phyloP scores from a whole-genome alignment of 2,113 vertebrate species.

The Neolamprologus longior region DNA sequence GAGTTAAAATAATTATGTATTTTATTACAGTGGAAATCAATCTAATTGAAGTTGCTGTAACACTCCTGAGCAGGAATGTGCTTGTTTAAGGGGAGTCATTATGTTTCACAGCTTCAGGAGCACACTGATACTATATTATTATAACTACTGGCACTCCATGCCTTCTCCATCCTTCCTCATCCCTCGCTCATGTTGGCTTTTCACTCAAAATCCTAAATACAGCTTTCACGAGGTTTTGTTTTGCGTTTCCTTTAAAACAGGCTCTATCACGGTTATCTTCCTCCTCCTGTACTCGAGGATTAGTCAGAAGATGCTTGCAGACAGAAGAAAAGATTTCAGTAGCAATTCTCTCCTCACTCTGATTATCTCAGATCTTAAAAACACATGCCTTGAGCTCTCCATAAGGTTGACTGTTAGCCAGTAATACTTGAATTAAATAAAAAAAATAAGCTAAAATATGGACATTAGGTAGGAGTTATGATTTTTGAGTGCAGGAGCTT shows the following conservation, averaged over 20 bases:
- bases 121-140: slow-evolving; percentile 9
- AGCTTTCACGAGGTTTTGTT: background rate
- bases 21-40: slow-evolving; percentile 17
- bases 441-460: background rate
- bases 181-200: background rate
- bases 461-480: background rate
- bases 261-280: background rate
- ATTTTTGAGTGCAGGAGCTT: background rate
- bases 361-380: background rate
- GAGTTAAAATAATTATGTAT: slow-evolving; percentile 1
- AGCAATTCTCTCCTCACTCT: background rate
- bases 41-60: slow-evolving; percentile 11
- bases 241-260: background rate
- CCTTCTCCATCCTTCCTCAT: background rate
- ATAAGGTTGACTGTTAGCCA: background rate
- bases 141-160: background rate
- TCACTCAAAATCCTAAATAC: background rate
- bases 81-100: background rate
- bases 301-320: background rate
- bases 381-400: background rate
- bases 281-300: background rate
- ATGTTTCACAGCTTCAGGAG: slow-evolving; percentile 15
- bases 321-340: background rate
- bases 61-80: background rate
- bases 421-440: background rate